Percentiles rank a stretch among this genome's conserved stretches.
phyloP scores from a whole-genome alignment of 2,113 vertebrate genomes.

The Furnarius figulus region DNA sequence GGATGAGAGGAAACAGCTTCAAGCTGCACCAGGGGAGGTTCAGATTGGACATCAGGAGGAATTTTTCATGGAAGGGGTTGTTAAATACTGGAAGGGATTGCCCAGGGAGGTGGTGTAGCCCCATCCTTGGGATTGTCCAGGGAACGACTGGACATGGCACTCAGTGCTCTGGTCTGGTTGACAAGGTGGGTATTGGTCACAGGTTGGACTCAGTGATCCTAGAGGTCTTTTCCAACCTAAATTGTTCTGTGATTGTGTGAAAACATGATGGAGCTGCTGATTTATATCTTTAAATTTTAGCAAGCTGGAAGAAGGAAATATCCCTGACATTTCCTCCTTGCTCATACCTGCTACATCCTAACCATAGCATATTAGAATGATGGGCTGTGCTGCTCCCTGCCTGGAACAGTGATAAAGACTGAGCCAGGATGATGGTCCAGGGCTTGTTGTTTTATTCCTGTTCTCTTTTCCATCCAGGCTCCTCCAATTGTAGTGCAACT shows the following conservation, averaged over 20 bases:
- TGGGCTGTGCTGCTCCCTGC: background rate
- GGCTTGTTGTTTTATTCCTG: background rate
- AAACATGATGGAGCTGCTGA: background rate
- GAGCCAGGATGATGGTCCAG: background rate
- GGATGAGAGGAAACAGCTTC: background rate
- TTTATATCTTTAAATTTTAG: background rate
- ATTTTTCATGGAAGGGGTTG: background rate
- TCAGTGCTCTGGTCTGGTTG: background rate
- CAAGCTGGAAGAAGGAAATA: background rate
- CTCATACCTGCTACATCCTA: fast-evolving
- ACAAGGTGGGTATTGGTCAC: background rate
- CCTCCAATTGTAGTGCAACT: background rate
- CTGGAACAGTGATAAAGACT: fast-evolving
- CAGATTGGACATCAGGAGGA: background rate
- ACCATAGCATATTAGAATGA: fast-evolving
- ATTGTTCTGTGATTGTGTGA: background rate
- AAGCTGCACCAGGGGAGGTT: background rate
- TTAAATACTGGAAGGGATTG: background rate
- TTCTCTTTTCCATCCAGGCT: background rate
- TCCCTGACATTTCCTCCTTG: background rate
- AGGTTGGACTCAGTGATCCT: background rate
- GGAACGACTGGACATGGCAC: background rate
- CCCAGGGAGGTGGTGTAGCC: background rate
- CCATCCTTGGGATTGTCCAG: background rate
- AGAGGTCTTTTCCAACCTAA: background rate